These are phyloP conservation scores for Tigriopus californicus DNA, from an alignment of 2,888 invertebrate species.

Conservation along the genomic window DNA sequence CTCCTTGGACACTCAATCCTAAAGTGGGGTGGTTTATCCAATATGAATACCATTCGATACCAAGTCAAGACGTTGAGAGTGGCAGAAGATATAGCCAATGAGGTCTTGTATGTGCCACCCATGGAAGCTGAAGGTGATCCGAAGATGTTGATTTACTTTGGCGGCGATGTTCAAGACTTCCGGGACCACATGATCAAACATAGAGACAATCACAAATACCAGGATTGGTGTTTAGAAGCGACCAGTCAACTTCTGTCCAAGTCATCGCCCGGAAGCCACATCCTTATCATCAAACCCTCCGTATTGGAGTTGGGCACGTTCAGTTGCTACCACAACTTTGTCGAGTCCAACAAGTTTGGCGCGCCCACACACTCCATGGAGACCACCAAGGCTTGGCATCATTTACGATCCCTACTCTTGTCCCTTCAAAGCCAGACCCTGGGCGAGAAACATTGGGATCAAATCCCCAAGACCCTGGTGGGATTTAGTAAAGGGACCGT, in stretches of 20 bases:
- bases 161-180: background rate
- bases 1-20: too few species aligned
- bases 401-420: background rate
- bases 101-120: too few species aligned
- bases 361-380: background rate
- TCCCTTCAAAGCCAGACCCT: background rate
- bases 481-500: background rate
- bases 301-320: background rate
- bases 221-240: background rate
- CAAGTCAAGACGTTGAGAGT: too few species aligned
- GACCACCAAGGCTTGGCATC: background rate
- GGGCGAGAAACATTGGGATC: background rate
- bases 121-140: too few species aligned
- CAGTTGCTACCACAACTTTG: background rate
- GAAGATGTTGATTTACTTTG: background rate
- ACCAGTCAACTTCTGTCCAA: background rate
- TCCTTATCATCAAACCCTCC: background rate
- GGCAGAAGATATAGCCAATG: too few species aligned
- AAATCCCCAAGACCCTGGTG: background rate
- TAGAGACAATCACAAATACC: background rate
- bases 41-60: too few species aligned
- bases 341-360: background rate
- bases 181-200: background rate
- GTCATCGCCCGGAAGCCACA: background rate
- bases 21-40: too few species aligned